Percentiles rank a stretch among this genome's conserved stretches.
Conservation (phyloP, 2,797 vertebrate genomes). For the Clarias fuscus region DNA sequence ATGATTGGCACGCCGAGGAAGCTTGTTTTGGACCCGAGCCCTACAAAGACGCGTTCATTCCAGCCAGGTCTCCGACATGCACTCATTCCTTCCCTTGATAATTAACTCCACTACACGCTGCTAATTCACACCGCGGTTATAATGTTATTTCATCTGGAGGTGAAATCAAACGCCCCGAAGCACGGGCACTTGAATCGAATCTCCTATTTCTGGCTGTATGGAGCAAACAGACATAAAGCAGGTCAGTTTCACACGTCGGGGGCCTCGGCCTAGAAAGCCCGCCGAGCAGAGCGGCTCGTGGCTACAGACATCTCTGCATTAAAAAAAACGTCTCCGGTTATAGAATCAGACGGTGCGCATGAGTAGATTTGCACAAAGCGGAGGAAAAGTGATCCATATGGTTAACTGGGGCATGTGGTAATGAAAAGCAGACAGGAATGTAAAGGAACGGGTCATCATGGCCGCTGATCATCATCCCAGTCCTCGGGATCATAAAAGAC, state of each 20-base stretch:
- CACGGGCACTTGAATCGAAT: constrained; percentile 46
- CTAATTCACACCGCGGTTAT: constrained; percentile 56
- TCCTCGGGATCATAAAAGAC: constrained; percentile 11
- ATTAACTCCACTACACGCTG: constrained; percentile 56
- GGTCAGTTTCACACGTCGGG: constrained; percentile 35
- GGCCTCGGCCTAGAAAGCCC: constrained; percentile 53
- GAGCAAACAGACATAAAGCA: constrained; percentile 41
- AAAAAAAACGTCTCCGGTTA: constrained; percentile 39
- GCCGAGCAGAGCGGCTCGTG: constrained; percentile 49
- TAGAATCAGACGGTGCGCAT: constrained; percentile 28
- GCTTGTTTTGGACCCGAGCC: constrained; percentile 54
- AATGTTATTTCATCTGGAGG: constrained; percentile 58
- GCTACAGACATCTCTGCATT: constrained; percentile 42
- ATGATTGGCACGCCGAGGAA: constrained; percentile 39
- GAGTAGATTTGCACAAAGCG: constrained; percentile 23
- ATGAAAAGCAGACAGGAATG: constrained; percentile 61
- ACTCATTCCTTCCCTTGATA: constrained; percentile 57
- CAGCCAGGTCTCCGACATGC: constrained; percentile 48
- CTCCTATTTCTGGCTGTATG: constrained; percentile 43
- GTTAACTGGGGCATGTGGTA: constrained; percentile 51
- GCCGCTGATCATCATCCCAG: constrained; percentile 51
- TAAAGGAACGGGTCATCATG: constrained; percentile 54
- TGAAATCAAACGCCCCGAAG: constrained; percentile 60
- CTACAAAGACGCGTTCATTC: constrained; percentile 45
- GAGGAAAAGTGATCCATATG: constrained; percentile 52